These are phyloP conservation scores for Catostomus latipinnis DNA, from an alignment of 2,797 vertebrate genomes.

Conservation along the genomic window DNA sequence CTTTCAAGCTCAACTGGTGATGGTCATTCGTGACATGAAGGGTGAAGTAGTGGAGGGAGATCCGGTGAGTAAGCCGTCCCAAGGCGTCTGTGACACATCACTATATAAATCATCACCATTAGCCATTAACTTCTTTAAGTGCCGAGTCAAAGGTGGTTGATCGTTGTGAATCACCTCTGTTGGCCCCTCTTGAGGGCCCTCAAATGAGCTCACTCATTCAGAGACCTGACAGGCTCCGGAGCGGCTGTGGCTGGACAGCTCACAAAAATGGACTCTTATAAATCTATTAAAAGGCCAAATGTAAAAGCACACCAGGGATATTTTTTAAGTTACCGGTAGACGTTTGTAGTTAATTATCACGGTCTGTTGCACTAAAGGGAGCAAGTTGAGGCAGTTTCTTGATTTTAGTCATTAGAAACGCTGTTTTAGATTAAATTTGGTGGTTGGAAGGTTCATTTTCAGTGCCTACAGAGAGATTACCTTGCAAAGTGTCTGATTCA, in stretches of 20 bases:
- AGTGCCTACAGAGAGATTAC: not conserved
- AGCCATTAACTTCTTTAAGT: not conserved
- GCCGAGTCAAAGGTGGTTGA: not conserved
- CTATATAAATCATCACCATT: not conserved
- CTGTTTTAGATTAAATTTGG: not conserved
- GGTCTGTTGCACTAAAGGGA: not conserved
- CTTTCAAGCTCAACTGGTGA: conserved; percentile 94
- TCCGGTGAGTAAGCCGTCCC: conserved; percentile 80
- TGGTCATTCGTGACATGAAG: conserved; percentile 86
- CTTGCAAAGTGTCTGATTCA: not conserved
- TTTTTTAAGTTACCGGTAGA: not conserved
- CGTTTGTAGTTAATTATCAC: conserved; percentile 1
- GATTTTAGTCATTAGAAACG: conserved; percentile 4
- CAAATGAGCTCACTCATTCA: not conserved
- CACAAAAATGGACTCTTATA: not conserved
- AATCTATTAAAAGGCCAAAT: conserved; percentile 30
- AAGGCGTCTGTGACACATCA: not conserved
- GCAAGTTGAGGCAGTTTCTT: not conserved
- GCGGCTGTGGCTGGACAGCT: not conserved
- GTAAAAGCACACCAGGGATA: conserved; percentile 26
- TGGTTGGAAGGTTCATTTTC: not conserved
- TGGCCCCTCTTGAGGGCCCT: not conserved
- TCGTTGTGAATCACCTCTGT: not conserved
- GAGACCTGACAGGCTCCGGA: not conserved
- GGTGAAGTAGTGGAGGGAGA: conserved; percentile 94